Conservation (phyloP, 2,888 invertebrate genomes). For the Petrolisthes manimaculis region DNA sequence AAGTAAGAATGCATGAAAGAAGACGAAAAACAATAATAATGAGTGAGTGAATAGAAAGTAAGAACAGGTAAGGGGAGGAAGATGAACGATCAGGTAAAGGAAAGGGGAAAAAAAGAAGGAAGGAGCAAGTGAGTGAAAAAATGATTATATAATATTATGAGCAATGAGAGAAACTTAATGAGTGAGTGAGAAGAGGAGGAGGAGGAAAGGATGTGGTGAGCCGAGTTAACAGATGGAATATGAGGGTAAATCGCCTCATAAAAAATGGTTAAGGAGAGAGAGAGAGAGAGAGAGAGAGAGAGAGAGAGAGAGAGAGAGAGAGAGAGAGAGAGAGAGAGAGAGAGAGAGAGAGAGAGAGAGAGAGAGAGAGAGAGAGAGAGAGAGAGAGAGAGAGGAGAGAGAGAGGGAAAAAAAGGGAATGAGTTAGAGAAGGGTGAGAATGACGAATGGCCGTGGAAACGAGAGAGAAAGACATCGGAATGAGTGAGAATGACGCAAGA, state of each 20-base stretch:
- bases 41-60: background rate
- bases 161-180: background rate
- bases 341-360: background rate
- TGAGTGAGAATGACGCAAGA: background rate
- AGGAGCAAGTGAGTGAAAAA: background rate
- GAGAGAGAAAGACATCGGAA: background rate
- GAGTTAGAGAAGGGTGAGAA: background rate
- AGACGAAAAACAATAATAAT: background rate
- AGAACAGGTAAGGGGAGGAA: background rate
- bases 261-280: background rate
- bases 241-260: background rate
- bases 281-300: background rate
- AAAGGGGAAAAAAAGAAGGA: background rate
- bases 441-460: background rate
- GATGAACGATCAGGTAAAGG: background rate
- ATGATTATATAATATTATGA: background rate
- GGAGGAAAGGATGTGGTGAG: background rate
- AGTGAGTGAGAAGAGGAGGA: background rate
- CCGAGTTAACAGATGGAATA: background rate
- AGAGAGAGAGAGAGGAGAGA: conserved; percentile 1
- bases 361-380: background rate
- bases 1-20: background rate
- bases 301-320: background rate
- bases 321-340: background rate
- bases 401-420: background rate